Evolutionary conservation across 2,113 vertebrate genomes (phyloP), one percentile per base, ranked within the genome.

Genomic region (Microtus richardsoni): DNA sequence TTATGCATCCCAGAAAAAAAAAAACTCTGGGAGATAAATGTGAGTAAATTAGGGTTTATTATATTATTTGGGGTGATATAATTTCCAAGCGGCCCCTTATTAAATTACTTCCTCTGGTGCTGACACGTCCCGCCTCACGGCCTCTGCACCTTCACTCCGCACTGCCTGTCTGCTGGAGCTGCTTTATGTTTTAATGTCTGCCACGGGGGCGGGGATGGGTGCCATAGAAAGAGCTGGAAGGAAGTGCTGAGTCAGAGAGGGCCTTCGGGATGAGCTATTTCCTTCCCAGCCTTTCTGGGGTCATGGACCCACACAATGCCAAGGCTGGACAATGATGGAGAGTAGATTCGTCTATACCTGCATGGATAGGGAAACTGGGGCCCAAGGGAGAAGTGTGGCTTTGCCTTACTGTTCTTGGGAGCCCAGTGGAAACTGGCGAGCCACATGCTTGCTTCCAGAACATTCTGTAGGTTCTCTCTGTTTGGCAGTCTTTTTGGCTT

Each of bases 11-110:
- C 97, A 0, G 0, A 78, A 0, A 88, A 49, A 52, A 49, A 52
- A 78, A 98, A 98, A 98, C 98, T 98, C 98, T 94, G 73, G 97
- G 98, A 99, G 98, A 99, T 98, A 98, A 98, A 99, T 98, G 98
- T 92, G 98, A 98, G 98, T 98, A 99, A 99, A 99, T 98, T 98
- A 98, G 98, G 97, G 98, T 98, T 98, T 98, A 98, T 99, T 98
- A 98, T 98, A 98, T 99, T 98, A 98, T 98, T 98, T 97, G 98
- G 98, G 98, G 91, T 85, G 94, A 97, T 98, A 98, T 94, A 97
- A 98, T 98, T 98, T 97, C 97, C 94, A 93, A 97, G 97, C 89
- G 52, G 96, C 88, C 95, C 96, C 95, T 98, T 98, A 98, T 98
- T 98, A 98, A 98, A 98, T 98, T 97, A 97, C 97, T 98, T 98